These are phyloP conservation scores for Crocallis elinguaria DNA, from an alignment of 2,888 invertebrate genomes.

Conservation along the genomic window DNA sequence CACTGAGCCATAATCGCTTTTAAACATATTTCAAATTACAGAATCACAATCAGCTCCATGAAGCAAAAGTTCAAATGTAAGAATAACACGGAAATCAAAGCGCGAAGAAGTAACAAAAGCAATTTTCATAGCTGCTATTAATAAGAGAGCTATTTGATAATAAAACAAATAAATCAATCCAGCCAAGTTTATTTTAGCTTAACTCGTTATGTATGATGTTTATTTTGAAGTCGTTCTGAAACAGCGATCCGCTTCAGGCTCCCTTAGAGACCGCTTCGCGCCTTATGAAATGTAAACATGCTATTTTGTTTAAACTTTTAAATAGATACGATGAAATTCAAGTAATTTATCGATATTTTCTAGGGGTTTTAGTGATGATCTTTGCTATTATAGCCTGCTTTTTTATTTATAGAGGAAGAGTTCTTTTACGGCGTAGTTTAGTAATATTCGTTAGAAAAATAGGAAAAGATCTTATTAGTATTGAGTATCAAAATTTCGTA, in stretches of 20 bases:
- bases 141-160: conserved; percentile 26
- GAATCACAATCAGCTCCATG: no score
- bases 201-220: conserved; percentile 52
- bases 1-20: no score
- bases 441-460: not conserved
- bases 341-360: conserved; percentile 30
- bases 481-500: no score
- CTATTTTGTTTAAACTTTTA: conserved; percentile 46
- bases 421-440: conserved; percentile 3
- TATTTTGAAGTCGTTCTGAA: conserved; percentile 44
- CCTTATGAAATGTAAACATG: conserved; percentile 48
- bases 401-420: conserved; percentile 9
- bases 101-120: conserved; percentile 19
- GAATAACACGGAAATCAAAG: conserved; percentile 19
- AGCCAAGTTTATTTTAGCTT: conserved; percentile 49
- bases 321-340: conserved; percentile 32
- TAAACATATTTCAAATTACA: no score
- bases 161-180: conserved; percentile 38
- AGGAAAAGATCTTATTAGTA: not conserved
- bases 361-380: conserved; percentile 1
- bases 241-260: conserved; percentile 7
- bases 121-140: conserved; percentile 26
- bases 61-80: not conserved
- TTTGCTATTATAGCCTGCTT: conserved; percentile 5
- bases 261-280: conserved; percentile 28